Evolutionary conservation across 2,797 vertebrate genomes (phyloP).

Genomic region (Eurystomus glaucurus): DNA sequence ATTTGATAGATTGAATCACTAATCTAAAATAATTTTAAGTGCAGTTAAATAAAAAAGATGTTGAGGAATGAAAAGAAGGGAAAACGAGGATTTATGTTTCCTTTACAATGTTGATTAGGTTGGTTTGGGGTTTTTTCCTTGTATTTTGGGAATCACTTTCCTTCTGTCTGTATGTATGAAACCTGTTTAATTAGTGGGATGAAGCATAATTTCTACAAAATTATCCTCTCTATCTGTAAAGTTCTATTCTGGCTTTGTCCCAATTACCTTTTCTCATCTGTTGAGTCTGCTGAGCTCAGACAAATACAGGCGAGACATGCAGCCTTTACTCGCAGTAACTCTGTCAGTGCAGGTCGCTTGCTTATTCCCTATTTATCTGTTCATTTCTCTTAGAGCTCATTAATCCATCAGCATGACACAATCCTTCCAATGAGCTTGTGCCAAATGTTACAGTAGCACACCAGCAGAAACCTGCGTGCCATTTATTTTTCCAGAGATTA

Average conservation of each 20-base stretch:
- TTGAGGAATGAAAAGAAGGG: neutral
- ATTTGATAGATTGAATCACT: neutral
- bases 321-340: constrained; percentile 45
- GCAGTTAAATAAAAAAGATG: neutral
- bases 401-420: constrained; percentile 46
- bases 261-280: constrained; percentile 38
- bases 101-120: neutral
- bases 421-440: constrained; percentile 54
- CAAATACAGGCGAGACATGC: constrained; percentile 4
- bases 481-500: constrained; percentile 55
- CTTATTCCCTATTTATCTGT: constrained; percentile 17
- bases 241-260: constrained; percentile 25
- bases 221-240: neutral
- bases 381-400: constrained; percentile 41
- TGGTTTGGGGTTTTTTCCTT: neutral
- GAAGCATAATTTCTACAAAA: neutral
- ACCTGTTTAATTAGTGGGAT: neutral
- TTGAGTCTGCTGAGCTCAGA: constrained; percentile 39
- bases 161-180: neutral
- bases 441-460: constrained; percentile 34
- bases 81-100: neutral
- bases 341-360: constrained; percentile 60
- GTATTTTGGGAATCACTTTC: neutral
- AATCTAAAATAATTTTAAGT: neutral
- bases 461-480: constrained; percentile 39